Percentiles rank a stretch among this genome's conserved stretches.
Conservation (phyloP, 2,113 vertebrate genomes). For the Jaculus jaculus region DNA sequence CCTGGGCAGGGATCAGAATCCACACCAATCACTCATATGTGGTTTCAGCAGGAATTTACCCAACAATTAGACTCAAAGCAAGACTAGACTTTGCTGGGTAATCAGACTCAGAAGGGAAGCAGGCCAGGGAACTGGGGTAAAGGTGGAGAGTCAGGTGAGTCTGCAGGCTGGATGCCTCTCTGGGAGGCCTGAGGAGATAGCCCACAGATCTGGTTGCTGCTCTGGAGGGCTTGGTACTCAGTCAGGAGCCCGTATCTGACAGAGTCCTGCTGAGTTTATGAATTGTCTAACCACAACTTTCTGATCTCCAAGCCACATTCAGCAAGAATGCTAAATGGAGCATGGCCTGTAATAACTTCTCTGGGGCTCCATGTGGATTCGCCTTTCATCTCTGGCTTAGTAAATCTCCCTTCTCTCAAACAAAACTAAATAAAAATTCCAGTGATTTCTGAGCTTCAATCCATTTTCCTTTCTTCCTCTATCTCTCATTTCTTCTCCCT, state of each 20-base stretch:
- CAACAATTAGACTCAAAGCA: background rate
- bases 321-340: conserved; percentile 56
- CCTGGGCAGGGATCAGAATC: conserved; percentile 22
- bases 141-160: background rate
- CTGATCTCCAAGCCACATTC: conserved; percentile 64
- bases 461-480: conserved; percentile 36
- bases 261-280: conserved; percentile 40
- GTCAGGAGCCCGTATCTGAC: background rate
- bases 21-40: background rate
- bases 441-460: conserved; percentile 52
- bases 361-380: conserved; percentile 45
- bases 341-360: conserved; percentile 52
- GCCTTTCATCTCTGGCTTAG: conserved; percentile 65
- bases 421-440: conserved; percentile 62
- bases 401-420: conserved; percentile 58
- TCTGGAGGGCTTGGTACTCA: background rate
- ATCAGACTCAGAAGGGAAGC: background rate
- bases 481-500: background rate
- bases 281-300: conserved; percentile 66
- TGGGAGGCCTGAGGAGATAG: background rate
- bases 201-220: background rate
- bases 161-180: background rate
- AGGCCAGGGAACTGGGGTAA: background rate
- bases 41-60: background rate
- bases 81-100: background rate